These are phyloP conservation scores for Allobates femoralis DNA, from an alignment of 2,797 vertebrate species.

Conservation along the genomic window DNA sequence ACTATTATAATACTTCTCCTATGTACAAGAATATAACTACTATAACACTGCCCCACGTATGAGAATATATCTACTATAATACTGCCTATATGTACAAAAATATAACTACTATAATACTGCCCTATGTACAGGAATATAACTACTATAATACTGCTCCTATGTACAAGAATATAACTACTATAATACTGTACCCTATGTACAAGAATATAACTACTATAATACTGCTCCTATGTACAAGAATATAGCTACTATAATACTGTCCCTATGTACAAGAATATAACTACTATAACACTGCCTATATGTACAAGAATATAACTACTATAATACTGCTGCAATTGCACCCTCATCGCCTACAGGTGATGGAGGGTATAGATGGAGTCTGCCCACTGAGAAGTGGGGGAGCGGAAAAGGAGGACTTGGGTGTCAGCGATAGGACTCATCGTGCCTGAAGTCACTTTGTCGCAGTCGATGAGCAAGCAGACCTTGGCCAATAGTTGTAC, in stretches of 20 bases:
- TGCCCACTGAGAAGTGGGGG: no score
- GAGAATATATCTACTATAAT: no score
- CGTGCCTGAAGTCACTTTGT: no score
- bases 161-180: conserved; percentile 5
- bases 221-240: background rate
- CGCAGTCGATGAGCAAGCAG: no score
- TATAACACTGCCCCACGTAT: no score
- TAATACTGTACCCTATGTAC: background rate
- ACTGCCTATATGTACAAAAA: no score
- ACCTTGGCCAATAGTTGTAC: no score
- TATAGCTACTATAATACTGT: background rate
- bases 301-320: conserved; percentile 12
- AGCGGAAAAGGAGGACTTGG: no score
- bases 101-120: background rate
- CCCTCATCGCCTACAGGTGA: no score
- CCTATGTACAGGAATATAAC: conserved; percentile 2
- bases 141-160: background rate
- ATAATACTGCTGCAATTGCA: background rate
- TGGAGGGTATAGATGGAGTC: no score
- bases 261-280: background rate
- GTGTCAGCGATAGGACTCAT: no score
- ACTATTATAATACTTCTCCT: conserved; percentile 4
- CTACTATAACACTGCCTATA: conserved; percentile 2
- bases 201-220: conserved; percentile 11
- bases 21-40: no score